Conservation (phyloP, 2,888 invertebrate species). For the Andrena haemorrhoa region DNA sequence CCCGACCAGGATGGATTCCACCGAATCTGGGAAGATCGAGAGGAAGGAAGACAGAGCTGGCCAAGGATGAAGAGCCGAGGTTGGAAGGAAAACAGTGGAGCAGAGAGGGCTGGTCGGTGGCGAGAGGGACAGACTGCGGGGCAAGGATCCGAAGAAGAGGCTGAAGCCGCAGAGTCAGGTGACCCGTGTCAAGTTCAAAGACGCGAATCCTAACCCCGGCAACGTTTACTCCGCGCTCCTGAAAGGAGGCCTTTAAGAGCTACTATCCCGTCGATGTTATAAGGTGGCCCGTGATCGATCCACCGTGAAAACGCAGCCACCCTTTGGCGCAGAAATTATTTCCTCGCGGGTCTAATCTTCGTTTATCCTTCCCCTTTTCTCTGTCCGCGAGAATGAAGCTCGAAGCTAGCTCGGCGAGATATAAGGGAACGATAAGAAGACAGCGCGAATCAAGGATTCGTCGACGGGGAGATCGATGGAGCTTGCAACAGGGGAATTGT, state of each 20-base stretch:
- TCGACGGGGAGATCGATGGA: neutral
- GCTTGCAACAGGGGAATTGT: neutral
- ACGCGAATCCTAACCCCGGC: slow-evolving; percentile 73
- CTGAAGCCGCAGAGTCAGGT: slow-evolving; percentile 76
- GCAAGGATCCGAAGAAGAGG: slow-evolving; percentile 60
- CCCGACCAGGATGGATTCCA: slow-evolving; percentile 42
- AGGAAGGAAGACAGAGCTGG: slow-evolving; percentile 18
- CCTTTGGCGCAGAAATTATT: slow-evolving; percentile 78
- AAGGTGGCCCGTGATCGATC: slow-evolving; percentile 73
- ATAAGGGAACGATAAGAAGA: neutral
- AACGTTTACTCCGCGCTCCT: slow-evolving; percentile 69
- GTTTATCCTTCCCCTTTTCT: slow-evolving; percentile 39
- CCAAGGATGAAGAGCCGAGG: slow-evolving; percentile 12
- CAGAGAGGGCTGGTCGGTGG: neutral
- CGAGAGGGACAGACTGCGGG: slow-evolving; percentile 9
- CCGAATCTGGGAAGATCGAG: slow-evolving; percentile 24
- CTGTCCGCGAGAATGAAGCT: neutral
- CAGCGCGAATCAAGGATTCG: neutral
- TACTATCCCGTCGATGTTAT: slow-evolving; percentile 37
- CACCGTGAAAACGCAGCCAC: slow-evolving; percentile 76
- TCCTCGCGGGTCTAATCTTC: slow-evolving; percentile 62
- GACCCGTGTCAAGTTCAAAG: slow-evolving; percentile 84
- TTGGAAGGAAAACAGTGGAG: slow-evolving; percentile 29
- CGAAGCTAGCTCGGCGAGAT: neutral
- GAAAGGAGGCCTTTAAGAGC: slow-evolving; percentile 69